Base-by-base conservation (phyloP, 2,113 vertebrate species). In the Archocentrus centrarchus region DNA sequence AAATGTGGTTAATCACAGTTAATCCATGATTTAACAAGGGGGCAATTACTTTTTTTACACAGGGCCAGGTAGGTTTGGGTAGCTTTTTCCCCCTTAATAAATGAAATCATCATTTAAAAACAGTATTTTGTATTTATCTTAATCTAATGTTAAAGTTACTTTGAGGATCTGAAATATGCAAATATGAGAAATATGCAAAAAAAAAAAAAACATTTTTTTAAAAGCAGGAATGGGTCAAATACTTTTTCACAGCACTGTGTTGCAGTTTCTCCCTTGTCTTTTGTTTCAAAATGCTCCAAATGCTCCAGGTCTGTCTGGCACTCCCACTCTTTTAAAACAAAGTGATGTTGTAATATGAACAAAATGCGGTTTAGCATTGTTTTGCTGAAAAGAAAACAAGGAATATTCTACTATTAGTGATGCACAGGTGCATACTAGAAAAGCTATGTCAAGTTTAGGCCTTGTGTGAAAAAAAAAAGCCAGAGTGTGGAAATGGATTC, bases 281-380 rank as follows among this genome's bases (percentile, higher is more conserved):
- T 73, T 53, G 15, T 73, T 73, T 73, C 44, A 50, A 50, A 50
- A 70, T 50, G 66, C 24, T 70, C 41, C 24, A 20, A 50, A 50
- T 17, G 18, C 8, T 70, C 47, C 41, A 30, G 3, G 66, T 20
- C 66, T 0, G 0, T 50, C 15, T 44, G 50, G 44, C 10, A 5
- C 27, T n/a, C 66, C 32, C 66, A 73, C 47, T 53, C 66, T 53
- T 15, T 50, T 73, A 53, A 30, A 73, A 18, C 44, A 73, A 73
- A 73, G 47, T 8, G 10, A 53, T 53, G 27, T 17, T 58, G 10
- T 22, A 11, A 11, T 22, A 24, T 59, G 55, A 11, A n/a, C 57
- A 58, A 22, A 58, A 58, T 59, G 10, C 24, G 57, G 57, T 59
- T 59, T 59, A 59, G n/a, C 5, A 5, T 13, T 13, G n/a, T 24